Percentiles rank a stretch among this genome's conserved stretches.
phyloP scores from a whole-genome alignment of 1,140 invertebrate species.

The Brachionus angularis region DNA sequence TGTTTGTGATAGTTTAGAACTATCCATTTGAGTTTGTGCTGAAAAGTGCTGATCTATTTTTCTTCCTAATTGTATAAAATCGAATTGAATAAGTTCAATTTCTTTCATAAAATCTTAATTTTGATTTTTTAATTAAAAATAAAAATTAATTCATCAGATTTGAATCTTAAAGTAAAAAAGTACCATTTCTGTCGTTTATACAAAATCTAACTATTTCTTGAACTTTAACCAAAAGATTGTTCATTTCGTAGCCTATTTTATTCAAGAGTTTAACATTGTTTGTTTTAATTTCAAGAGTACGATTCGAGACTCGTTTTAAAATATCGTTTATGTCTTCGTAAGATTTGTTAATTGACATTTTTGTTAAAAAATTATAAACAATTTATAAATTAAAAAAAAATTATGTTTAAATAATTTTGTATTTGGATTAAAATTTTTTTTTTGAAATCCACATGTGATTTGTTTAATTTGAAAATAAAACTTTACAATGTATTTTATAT shows the following conservation, averaged over 20 bases:
- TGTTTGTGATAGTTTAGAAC: not conserved
- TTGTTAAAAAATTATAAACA: no score
- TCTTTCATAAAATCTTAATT: conserved; percentile 35
- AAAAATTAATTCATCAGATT: no score
- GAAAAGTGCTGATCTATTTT: conserved; percentile 22
- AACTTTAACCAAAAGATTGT: not conserved
- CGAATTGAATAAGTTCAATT: conserved; percentile 37
- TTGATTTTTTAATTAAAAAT: not conserved
- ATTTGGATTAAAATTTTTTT: no score
- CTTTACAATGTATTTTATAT: no score
- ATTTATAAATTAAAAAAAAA: no score
- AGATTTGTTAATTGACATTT: no score
- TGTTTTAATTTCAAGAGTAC: conserved; percentile 18
- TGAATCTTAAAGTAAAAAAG: not conserved
- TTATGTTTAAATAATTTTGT: no score
- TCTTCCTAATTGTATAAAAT: conserved; percentile 22
- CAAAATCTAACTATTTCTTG: conserved; percentile 39
- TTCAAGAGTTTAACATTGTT: conserved; percentile 42
- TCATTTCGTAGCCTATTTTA: conserved; percentile 38
- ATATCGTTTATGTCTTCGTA: conserved; percentile 32
- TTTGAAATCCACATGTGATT: no score
- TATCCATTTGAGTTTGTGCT: not conserved
- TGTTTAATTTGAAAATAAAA: no score
- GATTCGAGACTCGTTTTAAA: not conserved
- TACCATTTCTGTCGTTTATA: conserved; percentile 41